These are phyloP conservation scores for Capitulum mitella DNA, from an alignment of 2,888 invertebrate genomes.

Conservation along the genomic window DNA sequence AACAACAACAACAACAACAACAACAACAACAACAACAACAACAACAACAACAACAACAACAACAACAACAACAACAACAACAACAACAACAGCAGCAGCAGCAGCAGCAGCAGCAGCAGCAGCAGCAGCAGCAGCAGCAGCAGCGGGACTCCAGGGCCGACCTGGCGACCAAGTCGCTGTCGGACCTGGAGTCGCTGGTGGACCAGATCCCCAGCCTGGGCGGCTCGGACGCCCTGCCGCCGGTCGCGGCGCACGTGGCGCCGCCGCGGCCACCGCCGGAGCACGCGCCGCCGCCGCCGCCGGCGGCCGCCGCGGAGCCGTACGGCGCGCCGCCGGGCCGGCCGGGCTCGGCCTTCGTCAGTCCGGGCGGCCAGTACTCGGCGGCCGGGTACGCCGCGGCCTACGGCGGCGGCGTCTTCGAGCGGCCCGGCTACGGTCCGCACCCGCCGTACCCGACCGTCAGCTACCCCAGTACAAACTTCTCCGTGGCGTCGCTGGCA, in stretches of 20 bases:
- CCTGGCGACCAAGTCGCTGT: constrained; percentile 45
- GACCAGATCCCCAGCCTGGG: constrained; percentile 85
- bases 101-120: constrained; percentile 6
- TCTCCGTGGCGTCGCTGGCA: constrained; percentile 43
- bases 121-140: constrained; percentile 29
- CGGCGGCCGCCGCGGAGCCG: constrained; percentile 34
- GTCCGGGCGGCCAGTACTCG: constrained; percentile 32
- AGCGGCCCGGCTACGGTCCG: constrained; percentile 36
- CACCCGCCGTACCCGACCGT: constrained; percentile 41
- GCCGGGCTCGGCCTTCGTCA: constrained; percentile 37
- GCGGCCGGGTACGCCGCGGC: constrained; percentile 32
- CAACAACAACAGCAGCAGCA: constrained; percentile 25
- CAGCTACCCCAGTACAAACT: constrained; percentile 41
- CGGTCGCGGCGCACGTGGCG: constrained; percentile 41
- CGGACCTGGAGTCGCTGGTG: constrained; percentile 78
- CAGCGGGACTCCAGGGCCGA: constrained; percentile 46
- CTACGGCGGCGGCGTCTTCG: constrained; percentile 28
- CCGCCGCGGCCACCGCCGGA: constrained; percentile 19
- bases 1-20: too few species aligned
- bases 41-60: too few species aligned
- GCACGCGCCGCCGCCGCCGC: constrained; percentile 34
- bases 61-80: too few species aligned
- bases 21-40: too few species aligned
- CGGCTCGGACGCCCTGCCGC: constrained; percentile 50
- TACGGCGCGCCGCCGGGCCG: constrained; percentile 36